Conservation (phyloP, 1,140 invertebrate genomes). For the Lasaia peninsularis region DNA sequence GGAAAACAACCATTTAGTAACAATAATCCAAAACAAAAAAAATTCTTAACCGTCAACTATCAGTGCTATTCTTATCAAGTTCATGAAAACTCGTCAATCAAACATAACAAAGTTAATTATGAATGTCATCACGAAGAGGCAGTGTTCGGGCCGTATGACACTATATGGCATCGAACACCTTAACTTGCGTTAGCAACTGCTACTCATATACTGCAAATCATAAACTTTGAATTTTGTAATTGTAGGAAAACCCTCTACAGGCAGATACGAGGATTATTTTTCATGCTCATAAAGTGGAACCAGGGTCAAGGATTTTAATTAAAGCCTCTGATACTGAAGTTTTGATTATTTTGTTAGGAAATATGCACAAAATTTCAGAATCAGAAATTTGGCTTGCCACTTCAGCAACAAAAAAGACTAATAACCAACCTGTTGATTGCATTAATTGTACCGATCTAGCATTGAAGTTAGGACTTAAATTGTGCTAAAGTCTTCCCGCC, state of each 20-base stretch:
- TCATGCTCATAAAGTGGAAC: conserved; percentile 31
- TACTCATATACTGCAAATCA: no score
- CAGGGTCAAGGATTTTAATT: conserved; percentile 30
- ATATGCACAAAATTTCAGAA: conserved; percentile 40
- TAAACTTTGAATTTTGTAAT: no score
- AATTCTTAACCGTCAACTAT: conserved; percentile 34
- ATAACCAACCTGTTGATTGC: conserved; percentile 29
- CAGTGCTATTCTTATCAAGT: conserved; percentile 32
- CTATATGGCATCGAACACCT: no score
- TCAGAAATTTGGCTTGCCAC: conserved; percentile 38
- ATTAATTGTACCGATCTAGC: conserved; percentile 45
- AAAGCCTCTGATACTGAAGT: conserved; percentile 47
- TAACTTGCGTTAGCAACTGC: no score
- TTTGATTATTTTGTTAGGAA: conserved; percentile 43
- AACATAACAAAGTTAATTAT: conserved; percentile 37
- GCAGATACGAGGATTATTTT: conserved; percentile 20
- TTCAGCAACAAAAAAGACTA: conserved; percentile 29
- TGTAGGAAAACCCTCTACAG: no score
- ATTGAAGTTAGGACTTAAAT: conserved; percentile 31
- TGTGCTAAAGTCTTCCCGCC: conserved; percentile 39
- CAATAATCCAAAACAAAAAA: conserved; percentile 45
- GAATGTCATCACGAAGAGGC: conserved; percentile 45
- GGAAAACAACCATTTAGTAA: conserved; percentile 36
- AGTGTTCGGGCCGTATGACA: no score
- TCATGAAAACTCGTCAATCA: conserved; percentile 24